Conservation (phyloP, 2,113 vertebrate species). For the Oreocharis arfaki region DNA sequence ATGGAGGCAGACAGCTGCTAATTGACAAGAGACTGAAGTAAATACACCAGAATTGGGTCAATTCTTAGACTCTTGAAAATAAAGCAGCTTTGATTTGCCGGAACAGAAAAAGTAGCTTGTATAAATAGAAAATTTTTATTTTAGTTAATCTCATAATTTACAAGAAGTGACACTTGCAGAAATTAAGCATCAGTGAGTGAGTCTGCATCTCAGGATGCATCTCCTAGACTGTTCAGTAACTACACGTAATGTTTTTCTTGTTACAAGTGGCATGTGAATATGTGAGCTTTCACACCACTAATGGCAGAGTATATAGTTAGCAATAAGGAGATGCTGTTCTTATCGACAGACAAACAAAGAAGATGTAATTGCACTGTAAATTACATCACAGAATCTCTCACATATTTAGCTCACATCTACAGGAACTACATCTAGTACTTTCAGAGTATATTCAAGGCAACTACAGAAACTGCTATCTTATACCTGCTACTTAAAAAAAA, state of each 20-base stretch:
- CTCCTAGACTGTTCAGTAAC: neutral
- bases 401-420: neutral
- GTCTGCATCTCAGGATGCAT: neutral
- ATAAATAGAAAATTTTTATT: neutral
- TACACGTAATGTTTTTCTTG: neutral
- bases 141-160: neutral
- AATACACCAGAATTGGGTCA: neutral
- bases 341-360: neutral
- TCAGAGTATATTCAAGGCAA: neutral
- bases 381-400: neutral
- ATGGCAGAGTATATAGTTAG: neutral
- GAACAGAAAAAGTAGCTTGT: neutral
- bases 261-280: neutral
- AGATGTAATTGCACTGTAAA: neutral
- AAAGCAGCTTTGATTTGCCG: neutral
- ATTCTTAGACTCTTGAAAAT: neutral
- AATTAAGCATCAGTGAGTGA: neutral
- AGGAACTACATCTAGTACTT: neutral
- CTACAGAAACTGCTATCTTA: neutral
- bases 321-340: neutral
- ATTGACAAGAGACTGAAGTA: neutral
- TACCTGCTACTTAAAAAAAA: neutral
- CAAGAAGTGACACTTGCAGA: neutral
- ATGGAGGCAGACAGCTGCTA: neutral
- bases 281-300: neutral